Evolutionary conservation across 1,140 invertebrate species (phyloP).

Genomic region (Chrysopa pallens): DNA sequence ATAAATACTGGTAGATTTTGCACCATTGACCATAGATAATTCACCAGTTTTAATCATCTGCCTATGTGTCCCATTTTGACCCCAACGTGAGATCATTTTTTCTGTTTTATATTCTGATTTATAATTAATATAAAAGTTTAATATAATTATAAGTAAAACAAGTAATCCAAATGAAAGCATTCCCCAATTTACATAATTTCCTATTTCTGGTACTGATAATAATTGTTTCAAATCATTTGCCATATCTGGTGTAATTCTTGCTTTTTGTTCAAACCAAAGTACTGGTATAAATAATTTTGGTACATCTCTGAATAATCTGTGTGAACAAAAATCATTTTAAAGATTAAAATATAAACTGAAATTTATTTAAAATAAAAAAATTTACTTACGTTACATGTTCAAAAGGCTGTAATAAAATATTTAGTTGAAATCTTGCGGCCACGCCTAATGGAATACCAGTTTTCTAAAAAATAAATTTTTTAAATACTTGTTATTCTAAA

Average conservation of each 20-base stretch:
- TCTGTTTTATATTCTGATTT: neutral
- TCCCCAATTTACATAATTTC: neutral
- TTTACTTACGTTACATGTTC: conserved; percentile 38
- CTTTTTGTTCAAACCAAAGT: conserved; percentile 52
- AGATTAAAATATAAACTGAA: neutral
- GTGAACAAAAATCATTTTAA: conserved; percentile 5
- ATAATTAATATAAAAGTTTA: neutral
- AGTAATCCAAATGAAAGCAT: neutral
- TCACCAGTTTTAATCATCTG: neutral
- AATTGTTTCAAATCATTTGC: conserved; percentile 9
- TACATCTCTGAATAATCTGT: conserved; percentile 37
- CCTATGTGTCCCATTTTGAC: neutral
- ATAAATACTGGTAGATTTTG: too few relatives aligned
- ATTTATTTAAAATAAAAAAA: conserved; percentile 3
- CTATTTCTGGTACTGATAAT: neutral
- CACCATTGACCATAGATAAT: too few relatives aligned
- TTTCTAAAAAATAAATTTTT: conserved; percentile 32
- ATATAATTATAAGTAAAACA: neutral
- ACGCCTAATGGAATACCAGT: conserved; percentile 58
- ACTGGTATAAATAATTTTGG: conserved; percentile 49
- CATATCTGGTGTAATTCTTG: conserved; percentile 31
- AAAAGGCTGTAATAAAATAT: conserved; percentile 46
- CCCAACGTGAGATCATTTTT: neutral
- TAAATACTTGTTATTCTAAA: too few relatives aligned
- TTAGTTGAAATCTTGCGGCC: conserved; percentile 54